Conservation (phyloP, 2,888 invertebrate species). For the Horisme vitalbata region DNA sequence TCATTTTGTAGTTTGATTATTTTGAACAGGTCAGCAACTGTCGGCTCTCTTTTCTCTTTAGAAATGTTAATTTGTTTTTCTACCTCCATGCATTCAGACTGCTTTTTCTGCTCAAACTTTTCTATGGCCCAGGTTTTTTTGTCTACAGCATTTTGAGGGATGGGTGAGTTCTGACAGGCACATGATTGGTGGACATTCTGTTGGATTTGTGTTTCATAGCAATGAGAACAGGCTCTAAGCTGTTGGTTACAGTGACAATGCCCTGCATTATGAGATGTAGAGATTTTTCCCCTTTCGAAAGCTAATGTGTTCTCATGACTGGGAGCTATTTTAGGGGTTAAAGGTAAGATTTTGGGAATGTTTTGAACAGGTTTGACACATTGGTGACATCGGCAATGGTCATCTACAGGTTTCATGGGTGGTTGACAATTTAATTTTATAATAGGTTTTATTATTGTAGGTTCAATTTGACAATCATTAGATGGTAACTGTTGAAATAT, state of each 20-base stretch:
- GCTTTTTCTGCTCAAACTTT: constrained; percentile 59
- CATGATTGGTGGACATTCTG: constrained; percentile 33
- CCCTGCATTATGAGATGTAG: neutral
- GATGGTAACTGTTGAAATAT: constrained; percentile 15
- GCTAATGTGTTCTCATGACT: constrained; percentile 14
- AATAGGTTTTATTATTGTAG: constrained; percentile 4
- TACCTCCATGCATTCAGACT: constrained; percentile 48
- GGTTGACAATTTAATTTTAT: constrained; percentile 5
- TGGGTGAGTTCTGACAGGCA: constrained; percentile 29
- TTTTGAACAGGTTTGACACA: constrained; percentile 43
- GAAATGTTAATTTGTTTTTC: constrained; percentile 55
- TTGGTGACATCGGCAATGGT: constrained; percentile 58
- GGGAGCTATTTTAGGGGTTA: constrained; percentile 8
- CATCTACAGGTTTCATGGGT: constrained; percentile 9
- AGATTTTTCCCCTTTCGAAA: neutral
- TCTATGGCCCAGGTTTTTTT: constrained; percentile 66
- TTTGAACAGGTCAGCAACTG: constrained; percentile 83
- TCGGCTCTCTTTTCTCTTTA: constrained; percentile 77
- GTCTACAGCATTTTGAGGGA: constrained; percentile 54
- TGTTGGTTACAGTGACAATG: constrained; percentile 28
- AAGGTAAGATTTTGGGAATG: constrained; percentile 17
- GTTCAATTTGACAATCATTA: constrained; percentile 2
- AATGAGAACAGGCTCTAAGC: constrained; percentile 35
- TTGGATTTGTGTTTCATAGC: constrained; percentile 24
- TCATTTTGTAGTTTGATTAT: constrained; percentile 87